A percentile compares a stretch with the other conserved stretches of the same genome.
Evolutionary conservation across 2,797 vertebrate species (phyloP).

Genomic region (Melanotaenia trifasciata): DNA sequence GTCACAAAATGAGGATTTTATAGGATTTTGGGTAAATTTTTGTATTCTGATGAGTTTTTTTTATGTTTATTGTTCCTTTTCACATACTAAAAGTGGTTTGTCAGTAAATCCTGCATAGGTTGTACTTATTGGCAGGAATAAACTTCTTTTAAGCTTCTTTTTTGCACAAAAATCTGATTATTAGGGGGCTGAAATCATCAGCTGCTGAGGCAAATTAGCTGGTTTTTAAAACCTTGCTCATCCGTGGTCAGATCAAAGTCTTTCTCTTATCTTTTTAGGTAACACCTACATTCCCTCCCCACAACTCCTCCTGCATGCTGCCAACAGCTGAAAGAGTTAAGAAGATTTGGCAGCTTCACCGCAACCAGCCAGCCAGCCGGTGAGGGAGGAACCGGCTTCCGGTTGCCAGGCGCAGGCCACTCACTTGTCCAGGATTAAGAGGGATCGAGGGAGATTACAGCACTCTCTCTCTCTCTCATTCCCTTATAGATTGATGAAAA

Average conservation of each 20-base stretch:
- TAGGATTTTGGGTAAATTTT: too few relatives aligned
- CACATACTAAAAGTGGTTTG: too few relatives aligned
- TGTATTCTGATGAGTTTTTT: too few relatives aligned
- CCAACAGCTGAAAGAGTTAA: constrained; percentile 77
- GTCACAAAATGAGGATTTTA: too few relatives aligned
- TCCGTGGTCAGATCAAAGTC: not conserved
- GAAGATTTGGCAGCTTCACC: constrained; percentile 74
- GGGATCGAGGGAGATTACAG: constrained; percentile 85
- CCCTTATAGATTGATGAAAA: constrained; percentile 44
- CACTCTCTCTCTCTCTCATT: constrained; percentile 47
- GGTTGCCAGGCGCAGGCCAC: constrained; percentile 64
- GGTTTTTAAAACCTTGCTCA: not conserved
- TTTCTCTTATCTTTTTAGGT: not conserved
- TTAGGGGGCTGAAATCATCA: not conserved
- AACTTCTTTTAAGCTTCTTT: too few relatives aligned
- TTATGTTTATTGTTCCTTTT: too few relatives aligned
- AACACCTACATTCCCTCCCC: not conserved
- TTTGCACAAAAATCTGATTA: too few relatives aligned
- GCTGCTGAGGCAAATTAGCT: not conserved
- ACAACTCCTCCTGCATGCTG: constrained; percentile 34
- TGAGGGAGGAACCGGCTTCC: constrained; percentile 67
- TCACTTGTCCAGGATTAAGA: constrained; percentile 82
- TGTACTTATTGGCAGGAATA: too few relatives aligned
- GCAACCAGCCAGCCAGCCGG: constrained; percentile 59
- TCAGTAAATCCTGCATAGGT: too few relatives aligned